Evolutionary conservation across 2,113 vertebrate genomes (phyloP), one percentile per base, ranked within the genome.

Genomic region (Scolopax mira): DNA sequence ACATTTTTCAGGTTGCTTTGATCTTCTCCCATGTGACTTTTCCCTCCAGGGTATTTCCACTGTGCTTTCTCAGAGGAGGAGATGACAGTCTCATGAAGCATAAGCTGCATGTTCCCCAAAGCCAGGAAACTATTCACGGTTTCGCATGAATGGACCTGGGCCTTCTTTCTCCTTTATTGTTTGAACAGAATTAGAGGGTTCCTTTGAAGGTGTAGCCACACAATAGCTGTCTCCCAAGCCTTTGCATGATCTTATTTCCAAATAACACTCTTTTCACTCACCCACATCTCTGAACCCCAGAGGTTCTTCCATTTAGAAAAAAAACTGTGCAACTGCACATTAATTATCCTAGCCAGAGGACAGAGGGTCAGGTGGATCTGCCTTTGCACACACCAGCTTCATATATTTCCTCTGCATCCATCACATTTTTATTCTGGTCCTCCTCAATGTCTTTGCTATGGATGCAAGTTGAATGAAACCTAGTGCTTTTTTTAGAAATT

Each of bases 1-100:
- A 84, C 33, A 71, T 52, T 79, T 88, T 87, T 90, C 75, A 61
- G 85, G 93, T 92, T 94, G 58, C 58, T 94, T 94, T 94, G 80
- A 93, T 95, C 73, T 75, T 79, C 62, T 88, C 87, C 35, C 90
- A 90, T 90, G 83, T 90, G 87, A 88, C 94, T 87, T 73, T 86
- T 82, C 72, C 72, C 90, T 84, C 73, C 41, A 80, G 94, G 90
- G 94, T 80, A 90, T 90, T 95, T 93, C 90, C 90, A 90, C 78
- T 90, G 73, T 46, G 82, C 52, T 60, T 60, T 90, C 79, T 95
- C 46, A 46, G 57, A 88, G 62, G 52, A 80, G 75, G 64, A 84
- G 74, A 90, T 88, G 90, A 90, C 87, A 75, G 67, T 70, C 69
- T 80, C 75, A 80, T 85, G 80, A 92, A 89, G 89, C 85, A 77